Percentiles rank a stretch among this genome's conserved stretches.
These are phyloP conservation scores for Parauchenoglanis punctatus DNA, from an alignment of 2,797 vertebrate genomes.

Conservation along the genomic window DNA sequence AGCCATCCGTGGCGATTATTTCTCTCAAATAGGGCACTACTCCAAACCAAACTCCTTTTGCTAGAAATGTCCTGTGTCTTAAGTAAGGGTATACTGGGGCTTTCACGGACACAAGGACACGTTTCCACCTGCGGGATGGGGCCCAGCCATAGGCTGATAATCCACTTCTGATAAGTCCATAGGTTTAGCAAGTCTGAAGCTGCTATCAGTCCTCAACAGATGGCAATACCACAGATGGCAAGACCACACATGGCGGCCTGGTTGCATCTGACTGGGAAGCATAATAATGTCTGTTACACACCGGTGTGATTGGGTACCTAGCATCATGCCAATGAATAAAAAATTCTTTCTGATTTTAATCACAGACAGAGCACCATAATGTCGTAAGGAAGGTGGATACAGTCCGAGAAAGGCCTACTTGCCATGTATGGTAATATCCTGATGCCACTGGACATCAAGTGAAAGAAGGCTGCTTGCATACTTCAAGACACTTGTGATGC, in stretches of 20 bases:
- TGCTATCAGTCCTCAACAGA: background rate
- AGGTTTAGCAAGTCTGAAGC: background rate
- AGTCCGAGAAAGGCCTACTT: background rate
- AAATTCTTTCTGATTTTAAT: background rate
- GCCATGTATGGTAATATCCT: background rate
- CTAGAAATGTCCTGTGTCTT: background rate
- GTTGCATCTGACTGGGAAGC: background rate
- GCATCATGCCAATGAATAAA: background rate
- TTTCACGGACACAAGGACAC: background rate
- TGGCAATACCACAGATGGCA: no score
- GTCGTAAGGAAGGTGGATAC: no score
- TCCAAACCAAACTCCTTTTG: background rate
- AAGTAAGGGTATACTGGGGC: background rate
- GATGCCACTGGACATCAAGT: background rate
- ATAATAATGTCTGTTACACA: no score
- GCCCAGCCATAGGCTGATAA: background rate
- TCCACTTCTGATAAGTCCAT: background rate
- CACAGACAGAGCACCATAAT: background rate
- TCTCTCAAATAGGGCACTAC: background rate
- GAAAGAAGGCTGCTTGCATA: background rate
- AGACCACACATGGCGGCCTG: background rate
- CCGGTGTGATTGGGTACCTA: background rate
- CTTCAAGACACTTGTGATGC: no score
- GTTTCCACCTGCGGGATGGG: background rate
- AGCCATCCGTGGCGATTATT: no score